Conservation (phyloP, 2,888 invertebrate genomes). For the Aphelenchoides bicaudatus region DNA sequence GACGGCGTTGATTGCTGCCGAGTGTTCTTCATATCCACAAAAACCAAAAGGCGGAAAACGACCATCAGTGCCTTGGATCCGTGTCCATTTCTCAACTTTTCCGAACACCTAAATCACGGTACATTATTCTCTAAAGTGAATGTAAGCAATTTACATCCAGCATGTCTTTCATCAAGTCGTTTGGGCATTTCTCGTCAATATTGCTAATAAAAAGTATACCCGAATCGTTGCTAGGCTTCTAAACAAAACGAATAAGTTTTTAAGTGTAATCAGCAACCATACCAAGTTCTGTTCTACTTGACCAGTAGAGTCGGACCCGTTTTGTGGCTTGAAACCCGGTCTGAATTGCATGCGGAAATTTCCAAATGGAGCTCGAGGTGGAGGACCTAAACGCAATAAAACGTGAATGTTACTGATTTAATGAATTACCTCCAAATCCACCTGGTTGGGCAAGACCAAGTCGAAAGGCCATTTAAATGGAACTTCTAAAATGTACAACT, state of each 20-base stretch:
- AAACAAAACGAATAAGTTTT: too few relatives aligned
- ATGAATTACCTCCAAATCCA: too few relatives aligned
- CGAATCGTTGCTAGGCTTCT: too few relatives aligned
- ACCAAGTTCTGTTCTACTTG: neutral
- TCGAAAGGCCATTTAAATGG: too few relatives aligned
- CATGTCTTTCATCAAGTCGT: constrained; percentile 86
- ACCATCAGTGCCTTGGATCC: constrained; percentile 75
- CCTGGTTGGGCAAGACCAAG: too few relatives aligned
- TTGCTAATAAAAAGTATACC: constrained; percentile 80
- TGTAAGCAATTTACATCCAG: constrained; percentile 66
- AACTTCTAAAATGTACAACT: too few relatives aligned
- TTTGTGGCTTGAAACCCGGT: neutral
- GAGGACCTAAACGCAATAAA: neutral
- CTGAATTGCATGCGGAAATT: constrained; percentile 12
- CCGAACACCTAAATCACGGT: constrained; percentile 73
- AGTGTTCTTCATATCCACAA: constrained; percentile 91
- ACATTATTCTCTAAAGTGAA: neutral
- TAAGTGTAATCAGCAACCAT: neutral
- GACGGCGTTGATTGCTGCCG: constrained; percentile 89
- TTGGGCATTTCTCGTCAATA: constrained; percentile 88
- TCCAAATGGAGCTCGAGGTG: neutral
- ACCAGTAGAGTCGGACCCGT: constrained; percentile 1
- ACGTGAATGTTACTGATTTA: too few relatives aligned
- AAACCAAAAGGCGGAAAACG: constrained; percentile 83
- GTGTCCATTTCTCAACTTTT: constrained; percentile 89